Evolutionary conservation across 2,888 invertebrate species (phyloP), one percentile per base, ranked within the genome.

Genomic region (Pammene fasciana): DNA sequence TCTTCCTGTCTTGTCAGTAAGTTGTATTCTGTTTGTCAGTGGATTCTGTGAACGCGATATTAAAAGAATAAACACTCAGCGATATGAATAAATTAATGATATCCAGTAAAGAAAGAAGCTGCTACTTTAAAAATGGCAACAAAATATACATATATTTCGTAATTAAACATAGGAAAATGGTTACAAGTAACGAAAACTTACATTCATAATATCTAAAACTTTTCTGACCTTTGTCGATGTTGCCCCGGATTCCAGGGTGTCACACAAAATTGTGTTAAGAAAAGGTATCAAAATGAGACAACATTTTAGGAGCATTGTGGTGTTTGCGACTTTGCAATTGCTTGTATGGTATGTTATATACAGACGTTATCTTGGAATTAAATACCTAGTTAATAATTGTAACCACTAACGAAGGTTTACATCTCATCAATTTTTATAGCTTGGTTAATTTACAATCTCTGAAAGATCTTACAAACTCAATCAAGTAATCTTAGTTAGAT

Each of bases 291-390:
- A 43, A 41, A 56, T 41, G 41, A 41, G 5, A 56, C 56, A n/a
- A 38, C 38, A 56, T 56, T 56, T 56, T 56, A 41, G 56, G 7
- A 56, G 41, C 56, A 56, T 56, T 56, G 16, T 56, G 41, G 11
- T 41, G 41, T 7, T 56, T 5, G n/a, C 10, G 14, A 56, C 41
- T 56, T 18, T 16, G 14, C 5, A 41, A 41, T 41, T 13, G 56
- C 41, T 41, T 10, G 41, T 13, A 41, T 16, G 18, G 11, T 7
- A 18, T 56, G n/a, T 9, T 8, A 56, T 56, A 16, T 41, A 41
- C 18, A 41, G 18, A 56, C 11, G 41, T 41, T 41, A 41, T 41
- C 56, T 18, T 18, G 18, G 56, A 56, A 41, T 56, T 38, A 1
- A 8, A n/a, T n/a, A 3, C 26, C 1, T 16, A 16, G 50, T 56